Conservation (phyloP, 2,888 invertebrate genomes). For the Acrobasis repandana region DNA sequence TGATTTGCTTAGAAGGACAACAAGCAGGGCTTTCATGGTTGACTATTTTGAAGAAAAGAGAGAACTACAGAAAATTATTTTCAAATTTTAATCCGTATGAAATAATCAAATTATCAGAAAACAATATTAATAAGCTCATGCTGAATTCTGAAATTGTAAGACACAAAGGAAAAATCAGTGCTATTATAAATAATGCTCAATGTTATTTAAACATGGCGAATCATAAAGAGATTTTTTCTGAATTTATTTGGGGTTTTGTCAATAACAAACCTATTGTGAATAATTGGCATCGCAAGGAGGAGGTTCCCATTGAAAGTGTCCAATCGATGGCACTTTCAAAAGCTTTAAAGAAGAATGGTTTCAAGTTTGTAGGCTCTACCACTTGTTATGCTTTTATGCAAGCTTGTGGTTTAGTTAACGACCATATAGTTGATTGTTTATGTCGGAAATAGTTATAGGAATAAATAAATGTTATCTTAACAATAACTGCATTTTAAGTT, state of each 20-base stretch:
- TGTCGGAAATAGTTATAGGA: background rate
- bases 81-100: slow-evolving; percentile 57
- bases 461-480: too few relatives aligned
- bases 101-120: slow-evolving; percentile 46
- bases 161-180: slow-evolving; percentile 64
- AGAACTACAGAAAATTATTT: slow-evolving; percentile 56
- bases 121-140: slow-evolving; percentile 45
- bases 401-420: slow-evolving; percentile 73
- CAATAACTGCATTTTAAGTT: too few relatives aligned
- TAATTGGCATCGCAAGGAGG: slow-evolving; percentile 48
- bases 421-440: slow-evolving; percentile 56
- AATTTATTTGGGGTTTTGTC: slow-evolving; percentile 69
- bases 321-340: slow-evolving; percentile 55
- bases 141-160: slow-evolving; percentile 53
- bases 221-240: slow-evolving; percentile 56
- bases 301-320: slow-evolving; percentile 57
- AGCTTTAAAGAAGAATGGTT: slow-evolving; percentile 61
- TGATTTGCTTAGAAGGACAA: slow-evolving; percentile 74
- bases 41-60: slow-evolving; percentile 68
- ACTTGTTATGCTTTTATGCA: slow-evolving; percentile 77
- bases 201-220: slow-evolving; percentile 59
- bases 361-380: slow-evolving; percentile 67
- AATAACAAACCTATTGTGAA: slow-evolving; percentile 56
- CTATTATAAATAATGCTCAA: slow-evolving; percentile 66
- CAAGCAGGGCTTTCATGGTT: slow-evolving; percentile 75